Evolutionary conservation across 2,888 invertebrate genomes (phyloP), one percentile per base, ranked within the genome.

Genomic region (Urechis unicinctus): DNA sequence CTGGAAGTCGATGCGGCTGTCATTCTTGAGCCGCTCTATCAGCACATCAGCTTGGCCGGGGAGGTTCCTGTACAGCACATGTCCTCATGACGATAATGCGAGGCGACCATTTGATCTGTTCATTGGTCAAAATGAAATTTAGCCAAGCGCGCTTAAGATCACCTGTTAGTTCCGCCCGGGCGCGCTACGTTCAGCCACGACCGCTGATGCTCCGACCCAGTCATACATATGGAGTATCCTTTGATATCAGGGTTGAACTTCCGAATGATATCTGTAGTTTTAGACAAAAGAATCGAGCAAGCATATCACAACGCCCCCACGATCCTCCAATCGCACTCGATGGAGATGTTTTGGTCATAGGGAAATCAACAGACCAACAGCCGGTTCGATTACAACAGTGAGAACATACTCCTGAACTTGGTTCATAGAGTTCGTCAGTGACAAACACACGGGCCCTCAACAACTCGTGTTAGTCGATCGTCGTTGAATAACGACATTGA

Each of bases 21-120:
- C 62, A 17, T 46, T 44, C 41, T 28, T 29, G 24, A 63, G 28
- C 21, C 59, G 43, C n/a, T 55, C 49, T 29, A 64, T 50, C 44
- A 66, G 36, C 24, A 52, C 29, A 4, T 46, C 24, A 6, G 64
- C 62, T 42, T 66, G 64, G n/a, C 26, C 42, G 1, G 62, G 62
- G 59, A 66, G 59, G 36, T 66, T 60, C 21, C 66, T 66, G 30
- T 3, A 25, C 52, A 30, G 47, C 42, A 9, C 41, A 47, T n/a
- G 13, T 26, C 2, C n/a, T 9, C 9, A 36, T 13, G 36, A 36
- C 17, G 36, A 36, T 36, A 36, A 13, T 36, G 36, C 25, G 4
- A 48, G 22, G 29, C 2, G 9, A 6, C 22, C 2, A n/a, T 48
- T 48, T 13, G 29, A 9, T 2, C 21, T 28, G 25, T 13, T 1